These are phyloP conservation scores for Epicauta chinensis DNA, from an alignment of 1,140 invertebrate species.

Conservation along the genomic window DNA sequence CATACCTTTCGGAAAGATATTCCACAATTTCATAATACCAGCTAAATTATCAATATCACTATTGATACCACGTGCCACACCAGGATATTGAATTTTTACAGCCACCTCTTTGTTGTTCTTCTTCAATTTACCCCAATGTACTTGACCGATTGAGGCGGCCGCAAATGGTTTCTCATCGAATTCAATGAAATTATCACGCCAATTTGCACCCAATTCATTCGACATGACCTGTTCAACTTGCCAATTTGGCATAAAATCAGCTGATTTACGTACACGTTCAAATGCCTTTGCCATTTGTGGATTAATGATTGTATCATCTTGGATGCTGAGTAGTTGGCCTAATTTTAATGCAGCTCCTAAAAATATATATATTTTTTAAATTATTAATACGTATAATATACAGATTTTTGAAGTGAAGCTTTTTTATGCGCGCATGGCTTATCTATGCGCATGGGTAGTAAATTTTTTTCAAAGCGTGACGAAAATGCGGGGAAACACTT, in stretches of 20 bases:
- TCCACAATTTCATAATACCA: slow-evolving; percentile 83
- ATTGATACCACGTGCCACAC: slow-evolving; percentile 93
- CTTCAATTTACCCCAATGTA: slow-evolving; percentile 69
- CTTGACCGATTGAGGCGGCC: slow-evolving; percentile 94
- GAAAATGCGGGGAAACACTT: too few relatives aligned
- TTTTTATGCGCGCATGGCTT: too few relatives aligned
- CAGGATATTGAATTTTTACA: slow-evolving; percentile 98
- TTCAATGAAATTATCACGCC: slow-evolving; percentile 64
- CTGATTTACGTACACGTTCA: slow-evolving; percentile 94
- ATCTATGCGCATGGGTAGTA: too few relatives aligned
- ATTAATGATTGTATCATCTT: slow-evolving; percentile 90
- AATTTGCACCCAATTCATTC: slow-evolving; percentile 78
- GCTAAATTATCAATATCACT: slow-evolving; percentile 98
- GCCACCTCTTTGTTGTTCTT: slow-evolving; percentile 75
- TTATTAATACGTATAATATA: too few relatives aligned
- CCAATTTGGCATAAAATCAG: slow-evolving; percentile 97
- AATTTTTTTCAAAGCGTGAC: too few relatives aligned
- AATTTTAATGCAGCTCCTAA: slow-evolving; percentile 94
- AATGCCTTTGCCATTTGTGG: slow-evolving; percentile 90
- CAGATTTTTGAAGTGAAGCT: too few relatives aligned
- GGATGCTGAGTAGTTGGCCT: slow-evolving; percentile 96
- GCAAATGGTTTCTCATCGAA: slow-evolving; percentile 98
- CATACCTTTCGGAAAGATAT: slow-evolving; percentile 89
- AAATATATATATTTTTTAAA: too few relatives aligned
- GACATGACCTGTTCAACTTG: slow-evolving; percentile 89